These are phyloP conservation scores for Clanis bilineata DNA, from an alignment of 2,888 invertebrate genomes.

Conservation along the genomic window DNA sequence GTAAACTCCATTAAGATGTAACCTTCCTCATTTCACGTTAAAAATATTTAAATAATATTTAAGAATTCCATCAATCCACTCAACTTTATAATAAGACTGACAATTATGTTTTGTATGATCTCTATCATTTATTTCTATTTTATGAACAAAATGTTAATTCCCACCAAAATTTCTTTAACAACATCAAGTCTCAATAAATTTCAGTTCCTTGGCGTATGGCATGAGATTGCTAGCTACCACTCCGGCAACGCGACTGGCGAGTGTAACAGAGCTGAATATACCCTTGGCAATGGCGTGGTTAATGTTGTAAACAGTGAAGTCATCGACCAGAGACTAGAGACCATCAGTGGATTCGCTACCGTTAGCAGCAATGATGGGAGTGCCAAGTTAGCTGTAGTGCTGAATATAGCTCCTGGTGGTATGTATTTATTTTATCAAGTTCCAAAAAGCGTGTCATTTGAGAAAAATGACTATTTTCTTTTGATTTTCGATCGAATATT, in stretches of 20 bases:
- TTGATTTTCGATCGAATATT: no score
- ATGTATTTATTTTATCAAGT: not conserved
- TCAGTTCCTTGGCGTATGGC: conserved; percentile 67
- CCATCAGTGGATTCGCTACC: conserved; percentile 55
- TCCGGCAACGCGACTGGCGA: conserved; percentile 47
- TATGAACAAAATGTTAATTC: no score
- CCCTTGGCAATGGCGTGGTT: conserved; percentile 37
- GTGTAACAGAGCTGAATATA: conserved; percentile 58
- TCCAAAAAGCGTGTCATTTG: no score
- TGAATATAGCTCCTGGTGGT: conserved; percentile 54
- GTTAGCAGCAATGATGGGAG: conserved; percentile 47
- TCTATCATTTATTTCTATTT: no score
- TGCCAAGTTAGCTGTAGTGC: conserved; percentile 52
- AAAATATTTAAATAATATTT: no score
- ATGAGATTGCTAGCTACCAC: conserved; percentile 58
- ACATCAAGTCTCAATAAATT: not conserved
- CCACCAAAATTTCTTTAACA: no score
- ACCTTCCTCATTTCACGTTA: no score
- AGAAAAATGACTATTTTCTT: no score
- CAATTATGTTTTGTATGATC: no score
- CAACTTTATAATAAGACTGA: no score
- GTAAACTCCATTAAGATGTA: no score
- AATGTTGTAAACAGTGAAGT: conserved; percentile 64
- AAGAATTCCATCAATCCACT: no score
- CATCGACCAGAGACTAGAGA: conserved; percentile 45